Evolutionary conservation across 30 jellyfish, hydroid and myxozoan genomes (phyloP).

Genomic region (Haliclystus octoradiatus): DNA sequence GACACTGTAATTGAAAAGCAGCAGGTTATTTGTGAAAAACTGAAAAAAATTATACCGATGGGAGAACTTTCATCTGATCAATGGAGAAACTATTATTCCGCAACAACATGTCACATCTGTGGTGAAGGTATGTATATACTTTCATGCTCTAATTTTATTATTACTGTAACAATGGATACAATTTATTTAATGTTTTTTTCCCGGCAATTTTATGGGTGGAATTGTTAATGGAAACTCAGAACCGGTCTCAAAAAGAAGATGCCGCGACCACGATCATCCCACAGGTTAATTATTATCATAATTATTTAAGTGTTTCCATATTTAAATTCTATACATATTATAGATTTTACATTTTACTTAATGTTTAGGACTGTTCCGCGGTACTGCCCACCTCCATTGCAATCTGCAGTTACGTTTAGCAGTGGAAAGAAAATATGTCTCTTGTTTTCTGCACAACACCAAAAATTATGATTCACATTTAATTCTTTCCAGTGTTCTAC

Average conservation of each 20-base stretch:
- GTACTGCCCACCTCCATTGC: constrained; percentile 40
- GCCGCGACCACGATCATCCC: constrained; percentile 34
- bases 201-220: neutral
- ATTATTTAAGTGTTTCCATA: too few relatives aligned
- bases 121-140: too few relatives aligned
- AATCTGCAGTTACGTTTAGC: constrained; percentile 18
- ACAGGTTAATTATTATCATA: too few relatives aligned
- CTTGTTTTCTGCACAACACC: constrained; percentile 39
- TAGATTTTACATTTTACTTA: too few relatives aligned
- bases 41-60: neutral
- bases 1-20: neutral
- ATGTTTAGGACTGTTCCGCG: constrained; percentile 38
- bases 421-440: constrained; percentile 20
- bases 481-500: constrained; percentile 31
- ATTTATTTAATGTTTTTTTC: too few relatives aligned
- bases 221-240: neutral
- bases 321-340: too few relatives aligned
- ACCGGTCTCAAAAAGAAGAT: neutral
- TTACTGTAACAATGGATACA: too few relatives aligned
- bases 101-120: constrained; percentile 16
- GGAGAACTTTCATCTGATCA: neutral
- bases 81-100: neutral
- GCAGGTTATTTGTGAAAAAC: neutral
- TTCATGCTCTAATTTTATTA: too few relatives aligned
- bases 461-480: constrained; percentile 35